phyloP scores from a whole-genome alignment of 2,797 vertebrate genomes.

The Peromyscus eremicus region DNA sequence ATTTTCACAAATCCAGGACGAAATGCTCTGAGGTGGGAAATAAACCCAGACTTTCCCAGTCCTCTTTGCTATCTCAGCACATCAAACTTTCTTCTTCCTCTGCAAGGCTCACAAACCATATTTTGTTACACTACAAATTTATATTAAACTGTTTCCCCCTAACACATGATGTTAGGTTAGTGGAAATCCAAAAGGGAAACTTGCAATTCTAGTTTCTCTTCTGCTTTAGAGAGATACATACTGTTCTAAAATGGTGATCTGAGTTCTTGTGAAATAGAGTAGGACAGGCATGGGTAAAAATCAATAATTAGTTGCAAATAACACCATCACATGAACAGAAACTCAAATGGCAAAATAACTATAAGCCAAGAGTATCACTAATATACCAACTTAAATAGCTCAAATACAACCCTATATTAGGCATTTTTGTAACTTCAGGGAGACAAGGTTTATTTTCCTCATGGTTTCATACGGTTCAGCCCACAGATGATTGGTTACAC shows the following conservation, averaged over 20 bases:
- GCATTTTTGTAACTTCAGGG: background rate
- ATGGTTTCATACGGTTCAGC: background rate
- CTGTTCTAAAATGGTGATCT: constrained; percentile 4
- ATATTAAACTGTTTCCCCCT: constrained; percentile 63
- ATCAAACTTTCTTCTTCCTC: constrained; percentile 62
- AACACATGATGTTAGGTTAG: constrained; percentile 28
- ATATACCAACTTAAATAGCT: background rate
- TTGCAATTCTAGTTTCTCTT: constrained; percentile 50
- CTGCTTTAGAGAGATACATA: constrained; percentile 25
- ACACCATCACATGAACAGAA: background rate
- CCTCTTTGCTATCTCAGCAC: constrained; percentile 65
- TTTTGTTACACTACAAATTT: constrained; percentile 73
- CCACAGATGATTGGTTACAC: background rate
- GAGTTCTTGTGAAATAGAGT: constrained; percentile 31
- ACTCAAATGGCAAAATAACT: constrained; percentile 16
- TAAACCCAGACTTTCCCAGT: constrained; percentile 59
- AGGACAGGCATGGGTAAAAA: background rate
- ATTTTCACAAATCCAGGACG: constrained; percentile 80
- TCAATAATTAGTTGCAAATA: constrained; percentile 24
- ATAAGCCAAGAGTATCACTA: background rate
- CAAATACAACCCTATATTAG: background rate
- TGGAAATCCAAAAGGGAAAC: constrained; percentile 66
- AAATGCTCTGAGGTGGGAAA: constrained; percentile 74
- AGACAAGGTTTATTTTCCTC: background rate
- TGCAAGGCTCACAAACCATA: constrained; percentile 56